Percentiles rank a stretch among this genome's conserved stretches.
Evolutionary conservation across 2,113 vertebrate genomes (phyloP).

Genomic region (Amblyopsis rosae): DNA sequence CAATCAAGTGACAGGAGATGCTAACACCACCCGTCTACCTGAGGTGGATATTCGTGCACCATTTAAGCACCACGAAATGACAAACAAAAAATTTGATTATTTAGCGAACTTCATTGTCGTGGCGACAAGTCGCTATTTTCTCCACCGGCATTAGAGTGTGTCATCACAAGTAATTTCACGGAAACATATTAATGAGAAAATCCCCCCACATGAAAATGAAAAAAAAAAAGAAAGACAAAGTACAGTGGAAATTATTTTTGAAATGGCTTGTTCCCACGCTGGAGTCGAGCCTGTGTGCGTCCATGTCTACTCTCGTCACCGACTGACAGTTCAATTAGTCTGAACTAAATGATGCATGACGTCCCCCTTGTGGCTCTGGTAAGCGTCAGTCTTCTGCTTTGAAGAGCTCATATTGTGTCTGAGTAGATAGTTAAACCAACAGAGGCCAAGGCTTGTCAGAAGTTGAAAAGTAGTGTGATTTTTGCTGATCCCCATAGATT

Average conservation of each 20-base stretch:
- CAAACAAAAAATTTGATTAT: conserved; percentile 40
- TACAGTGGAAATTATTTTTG: conserved; percentile 8
- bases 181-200: conserved; percentile 42
- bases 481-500: conserved; percentile 52
- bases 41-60: conserved; percentile 18
- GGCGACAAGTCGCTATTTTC: not conserved
- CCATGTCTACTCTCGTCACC: conserved; percentile 59
- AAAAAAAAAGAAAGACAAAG: conserved; percentile 29
- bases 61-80: conserved; percentile 46
- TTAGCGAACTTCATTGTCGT: conserved; percentile 25
- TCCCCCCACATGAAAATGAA: conserved; percentile 18
- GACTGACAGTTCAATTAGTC: conserved; percentile 71
- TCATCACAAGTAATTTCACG: conserved; percentile 53
- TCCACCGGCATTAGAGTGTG: conserved; percentile 28
- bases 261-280: conserved; percentile 33
- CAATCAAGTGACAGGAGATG: conserved; percentile 26
- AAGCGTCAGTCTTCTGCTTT: conserved; percentile 67
- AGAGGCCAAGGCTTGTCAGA: conserved; percentile 37
- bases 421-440: conserved; percentile 57
- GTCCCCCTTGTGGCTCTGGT: conserved; percentile 59
- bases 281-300: conserved; percentile 48
- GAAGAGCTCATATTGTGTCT: conserved; percentile 63
- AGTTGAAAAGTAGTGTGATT: conserved; percentile 45
- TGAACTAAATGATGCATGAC: conserved; percentile 61
- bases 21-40: conserved; percentile 17